These are phyloP conservation scores for Dufourea novaeangliae DNA, from an alignment of 1,140 invertebrate genomes.

Conservation along the genomic window DNA sequence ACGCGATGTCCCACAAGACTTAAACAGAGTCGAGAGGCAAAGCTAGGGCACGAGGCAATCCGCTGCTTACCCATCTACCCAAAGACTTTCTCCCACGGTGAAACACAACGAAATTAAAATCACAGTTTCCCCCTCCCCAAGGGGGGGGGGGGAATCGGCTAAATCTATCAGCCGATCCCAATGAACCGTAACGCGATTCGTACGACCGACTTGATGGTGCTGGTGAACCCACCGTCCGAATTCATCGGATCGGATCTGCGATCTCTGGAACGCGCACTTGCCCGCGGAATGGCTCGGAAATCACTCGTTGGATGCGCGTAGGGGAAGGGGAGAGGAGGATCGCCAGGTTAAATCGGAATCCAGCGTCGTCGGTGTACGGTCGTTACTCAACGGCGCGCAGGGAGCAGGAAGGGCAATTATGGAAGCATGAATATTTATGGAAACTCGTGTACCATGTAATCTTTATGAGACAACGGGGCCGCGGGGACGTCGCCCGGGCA, in stretches of 20 bases:
- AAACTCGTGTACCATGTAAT: constrained; percentile 64
- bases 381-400: constrained; percentile 42
- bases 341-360: constrained; percentile 62
- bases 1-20: too few relatives aligned
- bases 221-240: not conserved
- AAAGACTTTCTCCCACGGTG: constrained; percentile 32
- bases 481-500: constrained; percentile 49
- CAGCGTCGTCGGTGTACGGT: constrained; percentile 58
- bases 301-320: not conserved
- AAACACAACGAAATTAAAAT: constrained; percentile 28
- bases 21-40: not conserved
- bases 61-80: not conserved
- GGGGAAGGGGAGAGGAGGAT: not conserved
- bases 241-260: not conserved
- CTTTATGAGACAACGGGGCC: constrained; percentile 65
- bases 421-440: constrained; percentile 68
- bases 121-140: not conserved
- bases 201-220: not conserved
- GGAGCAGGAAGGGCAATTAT: constrained; percentile 55
- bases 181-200: constrained; percentile 14
- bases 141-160: too few relatives aligned
- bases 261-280: not conserved
- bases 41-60: not conserved
- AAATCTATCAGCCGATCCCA: constrained; percentile 9
- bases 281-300: not conserved